A percentile compares a stretch with the other conserved stretches of the same genome.
These are phyloP conservation scores for Hylaeus anthracinus DNA, from an alignment of 1,140 invertebrate species.

Conservation along the genomic window DNA sequence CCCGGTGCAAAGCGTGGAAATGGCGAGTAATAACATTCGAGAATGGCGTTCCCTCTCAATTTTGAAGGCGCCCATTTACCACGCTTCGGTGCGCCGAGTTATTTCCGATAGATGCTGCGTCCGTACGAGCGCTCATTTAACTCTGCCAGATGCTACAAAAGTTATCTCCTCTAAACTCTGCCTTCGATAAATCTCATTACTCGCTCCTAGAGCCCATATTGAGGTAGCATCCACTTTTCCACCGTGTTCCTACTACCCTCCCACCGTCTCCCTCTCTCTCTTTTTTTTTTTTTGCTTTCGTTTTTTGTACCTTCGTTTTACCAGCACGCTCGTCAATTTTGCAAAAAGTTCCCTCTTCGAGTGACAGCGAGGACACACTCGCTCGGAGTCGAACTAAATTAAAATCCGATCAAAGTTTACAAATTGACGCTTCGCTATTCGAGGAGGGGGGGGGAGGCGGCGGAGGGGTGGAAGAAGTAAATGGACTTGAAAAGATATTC, in stretches of 20 bases:
- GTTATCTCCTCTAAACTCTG: slow-evolving; percentile 56
- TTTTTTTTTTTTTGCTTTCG: neutral
- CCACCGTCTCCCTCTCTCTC: neutral
- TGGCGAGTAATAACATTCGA: slow-evolving; percentile 29
- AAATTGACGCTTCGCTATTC: slow-evolving; percentile 78
- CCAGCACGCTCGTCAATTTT: slow-evolving; percentile 49
- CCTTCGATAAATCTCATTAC: slow-evolving; percentile 63
- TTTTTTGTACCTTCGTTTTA: slow-evolving; percentile 28
- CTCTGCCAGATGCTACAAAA: slow-evolving; percentile 50
- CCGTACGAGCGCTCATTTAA: slow-evolving; percentile 47
- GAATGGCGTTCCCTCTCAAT: slow-evolving; percentile 32
- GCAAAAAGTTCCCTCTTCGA: slow-evolving; percentile 49
- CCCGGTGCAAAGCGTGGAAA: neutral
- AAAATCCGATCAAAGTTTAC: slow-evolving; percentile 79
- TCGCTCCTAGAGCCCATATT: slow-evolving; percentile 43
- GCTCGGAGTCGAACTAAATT: slow-evolving; percentile 68
- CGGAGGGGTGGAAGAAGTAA: neutral
- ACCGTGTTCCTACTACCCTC: neutral
- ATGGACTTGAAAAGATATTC: slow-evolving; percentile 7
- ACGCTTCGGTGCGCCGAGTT: slow-evolving; percentile 36
- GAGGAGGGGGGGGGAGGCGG: slow-evolving; percentile 3
- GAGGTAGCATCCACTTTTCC: slow-evolving; percentile 34
- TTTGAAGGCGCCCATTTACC: slow-evolving; percentile 35
- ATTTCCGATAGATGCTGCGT: slow-evolving; percentile 48
- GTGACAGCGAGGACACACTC: slow-evolving; percentile 35